Percentiles rank a stretch among this genome's conserved stretches.
Conservation (phyloP, 2,113 vertebrate species). For the Microtus richardsoni region DNA sequence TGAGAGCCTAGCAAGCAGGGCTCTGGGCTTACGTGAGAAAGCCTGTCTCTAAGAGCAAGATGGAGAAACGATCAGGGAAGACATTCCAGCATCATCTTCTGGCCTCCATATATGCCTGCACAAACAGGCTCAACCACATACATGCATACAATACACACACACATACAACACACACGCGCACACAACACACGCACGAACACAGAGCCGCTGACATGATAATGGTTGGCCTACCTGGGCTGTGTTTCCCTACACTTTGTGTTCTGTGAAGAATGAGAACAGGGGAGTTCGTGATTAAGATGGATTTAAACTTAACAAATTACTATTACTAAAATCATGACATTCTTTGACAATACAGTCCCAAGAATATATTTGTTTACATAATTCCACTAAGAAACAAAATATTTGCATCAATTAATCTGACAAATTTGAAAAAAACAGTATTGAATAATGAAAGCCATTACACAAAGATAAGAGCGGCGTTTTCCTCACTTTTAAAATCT, state of each 20-base stretch:
- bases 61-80: not conserved
- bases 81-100: not conserved
- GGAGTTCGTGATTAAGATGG: not conserved
- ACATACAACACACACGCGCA: not conserved
- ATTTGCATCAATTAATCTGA: not conserved
- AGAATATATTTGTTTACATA: constrained; percentile 8
- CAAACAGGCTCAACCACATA: not conserved
- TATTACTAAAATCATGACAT: constrained; percentile 22
- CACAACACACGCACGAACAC: not conserved
- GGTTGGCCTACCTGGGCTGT: not conserved
- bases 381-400: constrained; percentile 6
- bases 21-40: not conserved
- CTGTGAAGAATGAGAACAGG: constrained; percentile 4
- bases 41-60: not conserved
- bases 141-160: not conserved
- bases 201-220: not conserved
- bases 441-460: not conserved
- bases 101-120: not conserved
- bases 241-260: not conserved
- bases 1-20: not conserved
- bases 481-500: constrained; percentile 2
- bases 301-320: constrained; percentile 27
- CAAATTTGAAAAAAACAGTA: not conserved
- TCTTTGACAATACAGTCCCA: constrained; percentile 11
- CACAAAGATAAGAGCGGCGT: not conserved